phyloP scores from a whole-genome alignment of 1,140 invertebrate species.

The Maconellicoccus hirsutus region DNA sequence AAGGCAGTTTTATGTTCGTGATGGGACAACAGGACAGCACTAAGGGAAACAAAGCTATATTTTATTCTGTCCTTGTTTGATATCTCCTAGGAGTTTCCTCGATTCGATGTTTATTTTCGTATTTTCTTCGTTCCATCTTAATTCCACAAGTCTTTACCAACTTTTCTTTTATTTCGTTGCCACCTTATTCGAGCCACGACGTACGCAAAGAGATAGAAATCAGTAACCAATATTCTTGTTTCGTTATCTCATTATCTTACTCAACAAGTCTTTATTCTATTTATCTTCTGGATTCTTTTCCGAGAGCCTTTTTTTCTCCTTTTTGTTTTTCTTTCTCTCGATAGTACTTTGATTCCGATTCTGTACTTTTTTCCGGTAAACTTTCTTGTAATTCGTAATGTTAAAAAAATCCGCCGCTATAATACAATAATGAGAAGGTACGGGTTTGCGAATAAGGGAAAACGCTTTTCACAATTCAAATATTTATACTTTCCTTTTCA shows the following conservation, averaged over 20 bases:
- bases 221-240: constrained; percentile 19
- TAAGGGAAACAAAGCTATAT: constrained; percentile 18
- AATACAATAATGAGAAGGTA: not conserved
- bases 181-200: not conserved
- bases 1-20: constrained; percentile 22
- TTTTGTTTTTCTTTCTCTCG: not conserved
- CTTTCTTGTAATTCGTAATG: not conserved
- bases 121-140: constrained; percentile 21
- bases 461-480: not conserved
- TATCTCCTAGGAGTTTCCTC: constrained; percentile 10
- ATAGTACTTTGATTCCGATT: not conserved
- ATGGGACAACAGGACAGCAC: constrained; percentile 15
- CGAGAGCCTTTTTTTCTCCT: not conserved
- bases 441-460: not conserved
- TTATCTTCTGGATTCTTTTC: not conserved
- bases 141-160: constrained; percentile 11
- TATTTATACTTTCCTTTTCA: constrained; percentile 6
- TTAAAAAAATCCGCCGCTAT: not conserved
- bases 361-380: not conserved
- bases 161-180: not conserved
- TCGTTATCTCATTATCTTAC: constrained; percentile 20
- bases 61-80: constrained; percentile 19
- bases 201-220: not conserved
- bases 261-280: constrained; percentile 22
- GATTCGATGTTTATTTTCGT: constrained; percentile 22